A percentile compares a stretch with the other conserved stretches of the same genome.
Evolutionary conservation across 1,140 invertebrate genomes (phyloP).

Genomic region (Leptestheria dahalacensis): DNA sequence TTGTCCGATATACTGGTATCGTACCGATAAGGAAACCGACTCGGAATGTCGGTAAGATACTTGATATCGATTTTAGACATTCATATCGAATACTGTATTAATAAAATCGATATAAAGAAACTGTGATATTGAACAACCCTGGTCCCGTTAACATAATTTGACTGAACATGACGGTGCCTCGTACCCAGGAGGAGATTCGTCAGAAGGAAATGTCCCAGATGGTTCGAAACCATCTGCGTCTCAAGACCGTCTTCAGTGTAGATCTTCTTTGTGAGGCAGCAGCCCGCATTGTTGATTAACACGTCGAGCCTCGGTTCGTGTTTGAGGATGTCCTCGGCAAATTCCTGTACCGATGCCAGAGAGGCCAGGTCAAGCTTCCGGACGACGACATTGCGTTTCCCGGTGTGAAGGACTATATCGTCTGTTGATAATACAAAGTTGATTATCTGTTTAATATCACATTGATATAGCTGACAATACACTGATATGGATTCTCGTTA

Average conservation of each 20-base stretch:
- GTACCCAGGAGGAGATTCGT: conserved; percentile 44
- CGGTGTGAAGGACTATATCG: conserved; percentile 40
- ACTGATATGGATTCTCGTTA: too few relatives aligned
- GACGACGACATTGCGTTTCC: conserved; percentile 41
- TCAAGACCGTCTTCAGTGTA: conserved; percentile 60
- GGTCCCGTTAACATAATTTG: too few relatives aligned
- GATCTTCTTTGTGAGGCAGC: conserved; percentile 38
- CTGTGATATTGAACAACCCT: too few relatives aligned
- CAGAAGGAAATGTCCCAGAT: conserved; percentile 49
- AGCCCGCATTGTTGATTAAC: conserved; percentile 67
- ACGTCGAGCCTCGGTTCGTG: conserved; percentile 55
- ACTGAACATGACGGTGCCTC: too few relatives aligned
- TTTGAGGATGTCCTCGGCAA: conserved; percentile 46
- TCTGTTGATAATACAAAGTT: conserved; percentile 25
- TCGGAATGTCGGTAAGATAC: too few relatives aligned
- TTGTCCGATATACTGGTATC: too few relatives aligned
- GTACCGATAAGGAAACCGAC: too few relatives aligned
- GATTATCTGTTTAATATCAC: neutral
- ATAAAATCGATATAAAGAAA: too few relatives aligned
- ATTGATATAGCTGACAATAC: too few relatives aligned
- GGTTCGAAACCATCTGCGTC: conserved; percentile 60
- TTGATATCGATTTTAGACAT: too few relatives aligned
- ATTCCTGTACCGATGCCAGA: conserved; percentile 50
- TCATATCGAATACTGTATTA: too few relatives aligned
- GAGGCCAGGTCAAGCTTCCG: conserved; percentile 52